Conservation (phyloP, 2,113 vertebrate species). For the Meles meles region DNA sequence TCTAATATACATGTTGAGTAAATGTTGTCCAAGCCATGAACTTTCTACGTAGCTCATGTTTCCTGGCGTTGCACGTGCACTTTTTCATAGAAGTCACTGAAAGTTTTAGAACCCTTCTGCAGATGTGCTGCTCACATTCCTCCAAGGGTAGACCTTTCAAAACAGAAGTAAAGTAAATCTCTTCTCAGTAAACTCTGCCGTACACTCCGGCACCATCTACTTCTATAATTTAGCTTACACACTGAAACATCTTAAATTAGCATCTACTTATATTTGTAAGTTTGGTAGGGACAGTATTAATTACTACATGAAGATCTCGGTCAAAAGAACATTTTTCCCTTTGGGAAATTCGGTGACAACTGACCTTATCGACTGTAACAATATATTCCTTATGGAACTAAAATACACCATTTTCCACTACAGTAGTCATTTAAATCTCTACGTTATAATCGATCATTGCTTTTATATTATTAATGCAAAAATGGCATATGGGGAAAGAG, state of each 20-base stretch:
- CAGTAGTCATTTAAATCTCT: background rate
- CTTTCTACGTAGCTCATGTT: background rate
- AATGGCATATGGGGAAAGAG: background rate
- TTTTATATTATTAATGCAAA: background rate
- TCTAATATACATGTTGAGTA: background rate
- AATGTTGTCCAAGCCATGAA: background rate
- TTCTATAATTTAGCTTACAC: background rate
- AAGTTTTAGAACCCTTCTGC: background rate
- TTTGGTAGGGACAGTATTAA: background rate
- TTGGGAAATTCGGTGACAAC: background rate
- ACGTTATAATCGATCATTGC: background rate
- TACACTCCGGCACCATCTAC: background rate
- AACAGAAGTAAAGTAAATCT: background rate
- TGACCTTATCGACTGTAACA: background rate
- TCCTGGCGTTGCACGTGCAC: background rate
- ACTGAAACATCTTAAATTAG: background rate
- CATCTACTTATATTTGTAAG: background rate
- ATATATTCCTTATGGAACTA: background rate
- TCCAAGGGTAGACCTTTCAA: background rate
- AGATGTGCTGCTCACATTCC: background rate
- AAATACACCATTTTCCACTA: background rate
- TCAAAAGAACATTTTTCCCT: background rate
- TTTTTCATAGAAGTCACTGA: background rate
- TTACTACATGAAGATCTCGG: background rate
- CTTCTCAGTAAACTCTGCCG: background rate